Percentiles rank a stretch among this genome's conserved stretches.
Evolutionary conservation across 2,888 invertebrate species (phyloP).

Genomic region (Cephalotes varians): DNA sequence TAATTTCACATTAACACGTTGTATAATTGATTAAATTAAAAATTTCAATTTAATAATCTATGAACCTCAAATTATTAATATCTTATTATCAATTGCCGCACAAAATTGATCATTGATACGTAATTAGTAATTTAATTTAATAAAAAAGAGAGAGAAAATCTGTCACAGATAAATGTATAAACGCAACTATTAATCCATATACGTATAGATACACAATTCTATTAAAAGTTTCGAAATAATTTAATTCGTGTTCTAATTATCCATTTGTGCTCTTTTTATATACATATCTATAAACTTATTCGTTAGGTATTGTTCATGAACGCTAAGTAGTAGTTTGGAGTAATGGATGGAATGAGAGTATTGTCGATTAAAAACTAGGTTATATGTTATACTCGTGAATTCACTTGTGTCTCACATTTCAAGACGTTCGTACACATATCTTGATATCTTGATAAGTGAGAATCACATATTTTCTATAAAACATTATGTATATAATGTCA

Average conservation of each 20-base stretch:
- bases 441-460: conserved; percentile 1
- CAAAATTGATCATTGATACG: background rate
- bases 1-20: conserved; percentile 17
- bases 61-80: conserved; percentile 10
- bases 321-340: conserved; percentile 65
- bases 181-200: background rate
- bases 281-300: conserved; percentile 45
- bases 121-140: background rate
- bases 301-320: conserved; percentile 57
- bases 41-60: conserved; percentile 15
- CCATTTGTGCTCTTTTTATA: conserved; percentile 48
- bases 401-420: background rate
- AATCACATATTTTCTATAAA: conserved; percentile 25
- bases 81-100: background rate
- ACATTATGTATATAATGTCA: conserved; percentile 26
- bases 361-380: conserved; percentile 77
- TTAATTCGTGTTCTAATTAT: conserved; percentile 24
- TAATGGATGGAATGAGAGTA: conserved; percentile 79
- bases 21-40: background rate
- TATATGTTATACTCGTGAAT: conserved; percentile 38
- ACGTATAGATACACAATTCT: conserved; percentile 5
- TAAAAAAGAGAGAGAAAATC: background rate
- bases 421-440: conserved; percentile 7
- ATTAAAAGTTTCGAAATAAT: conserved; percentile 15
- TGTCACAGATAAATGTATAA: background rate